Evolutionary conservation across 2,797 vertebrate species (phyloP).

Genomic region (Hippoglossus hippoglossus): DNA sequence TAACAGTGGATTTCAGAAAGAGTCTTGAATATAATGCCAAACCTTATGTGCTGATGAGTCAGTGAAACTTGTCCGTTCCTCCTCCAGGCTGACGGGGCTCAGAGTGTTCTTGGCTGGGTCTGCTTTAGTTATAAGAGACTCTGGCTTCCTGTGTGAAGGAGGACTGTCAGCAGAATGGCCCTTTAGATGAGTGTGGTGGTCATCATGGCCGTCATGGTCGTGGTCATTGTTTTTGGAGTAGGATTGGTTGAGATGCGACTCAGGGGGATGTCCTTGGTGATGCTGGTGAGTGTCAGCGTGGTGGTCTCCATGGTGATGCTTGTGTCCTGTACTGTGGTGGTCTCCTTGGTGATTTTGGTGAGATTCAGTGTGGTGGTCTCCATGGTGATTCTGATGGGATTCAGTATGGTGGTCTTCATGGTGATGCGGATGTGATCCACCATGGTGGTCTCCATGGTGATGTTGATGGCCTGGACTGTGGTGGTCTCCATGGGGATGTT

Average conservation of each 20-base stretch:
- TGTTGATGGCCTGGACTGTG: slow-evolving; percentile 14
- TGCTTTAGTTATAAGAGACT: slow-evolving; percentile 51
- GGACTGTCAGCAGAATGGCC: slow-evolving; percentile 16
- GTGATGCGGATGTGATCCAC: not conserved
- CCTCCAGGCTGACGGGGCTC: slow-evolving; percentile 67
- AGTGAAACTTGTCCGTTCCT: slow-evolving; percentile 67
- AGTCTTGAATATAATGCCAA: slow-evolving; percentile 24
- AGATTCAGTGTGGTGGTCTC: slow-evolving; percentile 15
- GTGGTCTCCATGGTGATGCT: slow-evolving; percentile 27
- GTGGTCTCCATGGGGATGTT: slow-evolving; percentile 28
- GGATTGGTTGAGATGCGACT: slow-evolving; percentile 28
- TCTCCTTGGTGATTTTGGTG: slow-evolving; percentile 16
- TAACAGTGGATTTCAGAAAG: slow-evolving; percentile 15
- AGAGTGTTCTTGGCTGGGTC: slow-evolving; percentile 55
- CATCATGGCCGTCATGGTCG: slow-evolving; percentile 15
- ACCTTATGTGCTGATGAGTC: slow-evolving; percentile 64
- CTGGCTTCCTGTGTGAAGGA: slow-evolving; percentile 28
- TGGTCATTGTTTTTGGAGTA: slow-evolving; percentile 25
- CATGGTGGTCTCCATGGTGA: slow-evolving; percentile 15
- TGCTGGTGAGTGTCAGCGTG: slow-evolving; percentile 17
- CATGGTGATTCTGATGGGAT: slow-evolving; percentile 8
- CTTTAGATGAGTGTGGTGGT: slow-evolving; percentile 31
- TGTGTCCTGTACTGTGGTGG: not conserved
- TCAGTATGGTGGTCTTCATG: slow-evolving; percentile 12
- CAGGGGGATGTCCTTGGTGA: slow-evolving; percentile 20